Conservation (phyloP, 64 coral and sea anemone genomes). For the Pocillopora damicornis region DNA sequence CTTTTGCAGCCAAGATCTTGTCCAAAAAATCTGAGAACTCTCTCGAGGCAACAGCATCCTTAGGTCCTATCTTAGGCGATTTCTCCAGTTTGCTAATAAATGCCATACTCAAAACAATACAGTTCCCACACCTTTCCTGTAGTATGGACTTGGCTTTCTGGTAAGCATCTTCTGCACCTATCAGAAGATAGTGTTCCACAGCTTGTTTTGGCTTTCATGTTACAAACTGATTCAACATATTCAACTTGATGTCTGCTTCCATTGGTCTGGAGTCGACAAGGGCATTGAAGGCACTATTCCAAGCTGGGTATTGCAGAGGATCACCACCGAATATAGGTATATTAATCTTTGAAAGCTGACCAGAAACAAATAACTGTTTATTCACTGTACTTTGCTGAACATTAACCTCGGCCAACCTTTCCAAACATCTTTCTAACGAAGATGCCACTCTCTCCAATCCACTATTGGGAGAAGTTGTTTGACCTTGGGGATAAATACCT, state of each 20-base stretch:
- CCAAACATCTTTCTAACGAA: slow-evolving; percentile 51
- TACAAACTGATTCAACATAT: slow-evolving; percentile 58
- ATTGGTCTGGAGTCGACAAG: slow-evolving; percentile 52
- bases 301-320: slow-evolving; percentile 53
- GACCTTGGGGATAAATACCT: not conserved
- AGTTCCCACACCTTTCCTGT: slow-evolving; percentile 59
- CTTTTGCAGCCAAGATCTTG: slow-evolving; percentile 42
- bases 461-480: not conserved
- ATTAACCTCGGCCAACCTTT: slow-evolving; percentile 41
- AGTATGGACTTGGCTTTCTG: slow-evolving; percentile 40
- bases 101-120: slow-evolving; percentile 48
- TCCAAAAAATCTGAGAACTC: slow-evolving; percentile 40
- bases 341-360: slow-evolving; percentile 51
- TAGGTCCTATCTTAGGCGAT: slow-evolving; percentile 31
- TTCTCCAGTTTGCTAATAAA: slow-evolving; percentile 50
- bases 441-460: not conserved
- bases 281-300: slow-evolving; percentile 63
- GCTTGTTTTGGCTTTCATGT: slow-evolving; percentile 59
- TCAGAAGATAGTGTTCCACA: slow-evolving; percentile 67
- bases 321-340: slow-evolving; percentile 62
- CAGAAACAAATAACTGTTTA: slow-evolving; percentile 13
- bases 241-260: slow-evolving; percentile 67
- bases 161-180: slow-evolving; percentile 63
- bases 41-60: slow-evolving; percentile 4
- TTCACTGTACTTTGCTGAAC: slow-evolving; percentile 32